A percentile compares a stretch with the other conserved stretches of the same genome.
Conservation (phyloP, 2,797 vertebrate genomes). For the Crotalus adamanteus region DNA sequence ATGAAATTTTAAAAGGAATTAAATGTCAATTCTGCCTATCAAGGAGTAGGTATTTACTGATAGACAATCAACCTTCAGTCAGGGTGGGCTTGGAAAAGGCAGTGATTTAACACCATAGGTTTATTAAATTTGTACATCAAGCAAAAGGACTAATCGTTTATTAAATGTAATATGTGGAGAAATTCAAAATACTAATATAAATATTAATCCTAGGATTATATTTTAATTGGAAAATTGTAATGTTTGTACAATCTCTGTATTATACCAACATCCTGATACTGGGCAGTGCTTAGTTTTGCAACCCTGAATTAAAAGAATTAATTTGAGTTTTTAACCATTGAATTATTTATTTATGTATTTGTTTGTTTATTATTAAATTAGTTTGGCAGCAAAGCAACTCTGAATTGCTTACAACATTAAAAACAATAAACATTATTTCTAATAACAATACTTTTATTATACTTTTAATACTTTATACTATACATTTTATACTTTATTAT, state of each 20-base stretch:
- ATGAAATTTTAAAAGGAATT: not conserved
- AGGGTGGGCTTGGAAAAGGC: not conserved
- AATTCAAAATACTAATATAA: not conserved
- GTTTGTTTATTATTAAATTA: not conserved
- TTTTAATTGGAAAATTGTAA: not conserved
- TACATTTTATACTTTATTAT: not conserved
- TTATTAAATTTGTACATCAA: not conserved
- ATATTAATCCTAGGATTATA: not conserved
- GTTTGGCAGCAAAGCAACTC: not conserved
- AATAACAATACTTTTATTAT: not conserved
- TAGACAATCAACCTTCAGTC: not conserved
- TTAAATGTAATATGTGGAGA: not conserved
- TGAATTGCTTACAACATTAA: not conserved
- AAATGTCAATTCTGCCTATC: not conserved
- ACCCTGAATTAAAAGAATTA: not conserved
- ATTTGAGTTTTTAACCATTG: not conserved
- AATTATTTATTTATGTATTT: not conserved
- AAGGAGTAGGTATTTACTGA: not conserved
- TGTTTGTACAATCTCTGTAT: not conserved
- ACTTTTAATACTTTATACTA: not conserved
- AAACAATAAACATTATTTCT: not conserved
- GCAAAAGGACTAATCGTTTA: not conserved
- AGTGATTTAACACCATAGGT: not conserved
- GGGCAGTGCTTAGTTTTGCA: not conserved
- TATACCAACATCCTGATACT: not conserved